Evolutionary conservation across 1,140 invertebrate species (phyloP).

Genomic region (Aphis craccivora): DNA sequence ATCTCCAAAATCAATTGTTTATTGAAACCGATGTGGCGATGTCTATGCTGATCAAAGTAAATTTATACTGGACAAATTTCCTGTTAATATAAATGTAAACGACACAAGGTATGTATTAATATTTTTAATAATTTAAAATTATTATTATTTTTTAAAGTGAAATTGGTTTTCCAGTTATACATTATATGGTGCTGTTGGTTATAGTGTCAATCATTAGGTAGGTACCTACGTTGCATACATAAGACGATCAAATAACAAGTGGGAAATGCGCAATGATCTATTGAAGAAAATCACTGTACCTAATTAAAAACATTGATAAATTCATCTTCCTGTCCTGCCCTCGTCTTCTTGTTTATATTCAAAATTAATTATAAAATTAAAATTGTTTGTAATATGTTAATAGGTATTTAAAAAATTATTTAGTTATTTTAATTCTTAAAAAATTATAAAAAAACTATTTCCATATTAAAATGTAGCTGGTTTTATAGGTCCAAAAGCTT

Average conservation of each 20-base stretch:
- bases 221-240: neutral
- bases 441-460: too few relatives aligned
- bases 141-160: neutral
- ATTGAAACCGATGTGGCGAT: neutral
- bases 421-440: too few relatives aligned
- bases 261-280: neutral
- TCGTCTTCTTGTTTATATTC: neutral
- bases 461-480: too few relatives aligned
- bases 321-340: neutral
- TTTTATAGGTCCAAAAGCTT: too few relatives aligned
- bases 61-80: neutral
- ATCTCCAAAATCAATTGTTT: neutral
- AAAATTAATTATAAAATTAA: too few relatives aligned
- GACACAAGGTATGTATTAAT: neutral
- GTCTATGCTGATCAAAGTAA: neutral
- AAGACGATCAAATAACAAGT: neutral
- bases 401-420: too few relatives aligned
- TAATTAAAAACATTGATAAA: neutral
- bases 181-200: neutral
- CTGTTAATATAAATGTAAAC: neutral
- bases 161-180: neutral
- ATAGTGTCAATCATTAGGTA: neutral
- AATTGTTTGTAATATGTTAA: too few relatives aligned
- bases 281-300: neutral
- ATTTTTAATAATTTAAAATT: neutral